Conservation (phyloP, 2,888 invertebrate species). For the Metopia argyrocephala region DNA sequence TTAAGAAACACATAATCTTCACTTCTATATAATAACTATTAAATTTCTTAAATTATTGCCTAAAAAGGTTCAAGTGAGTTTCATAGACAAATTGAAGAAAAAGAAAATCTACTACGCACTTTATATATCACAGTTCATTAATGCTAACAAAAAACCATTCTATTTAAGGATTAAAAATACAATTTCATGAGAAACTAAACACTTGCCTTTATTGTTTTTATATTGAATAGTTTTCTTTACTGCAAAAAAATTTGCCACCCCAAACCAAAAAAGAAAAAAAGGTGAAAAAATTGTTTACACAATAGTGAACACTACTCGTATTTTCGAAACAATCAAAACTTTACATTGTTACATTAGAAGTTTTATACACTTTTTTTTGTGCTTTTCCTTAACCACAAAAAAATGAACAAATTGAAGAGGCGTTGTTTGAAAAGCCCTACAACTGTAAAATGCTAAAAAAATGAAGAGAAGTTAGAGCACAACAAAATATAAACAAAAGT, state of each 20-base stretch:
- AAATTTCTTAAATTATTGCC: too few relatives aligned
- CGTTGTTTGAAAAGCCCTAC: slow-evolving; percentile 46
- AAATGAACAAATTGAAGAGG: slow-evolving; percentile 46
- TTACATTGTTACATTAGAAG: slow-evolving; percentile 49
- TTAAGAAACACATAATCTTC: too few relatives aligned
- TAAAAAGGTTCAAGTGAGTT: too few relatives aligned
- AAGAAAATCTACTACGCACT: too few relatives aligned
- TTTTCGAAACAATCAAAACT: slow-evolving; percentile 18
- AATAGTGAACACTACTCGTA: slow-evolving; percentile 47
- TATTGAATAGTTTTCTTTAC: slow-evolving; percentile 24
- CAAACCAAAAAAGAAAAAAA: background rate
- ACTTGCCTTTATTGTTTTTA: slow-evolving; percentile 40
- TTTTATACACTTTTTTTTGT: slow-evolving; percentile 38
- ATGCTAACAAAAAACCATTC: too few relatives aligned
- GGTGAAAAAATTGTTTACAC: slow-evolving; percentile 47
- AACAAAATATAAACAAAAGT: slow-evolving; percentile 9
- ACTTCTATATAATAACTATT: too few relatives aligned
- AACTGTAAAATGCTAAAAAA: background rate
- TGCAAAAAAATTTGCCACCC: slow-evolving; percentile 11
- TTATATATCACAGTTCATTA: too few relatives aligned
- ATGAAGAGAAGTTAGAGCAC: background rate
- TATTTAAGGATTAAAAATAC: too few relatives aligned
- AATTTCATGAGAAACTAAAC: slow-evolving; percentile 39
- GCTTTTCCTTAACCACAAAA: slow-evolving; percentile 6
- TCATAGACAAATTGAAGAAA: too few relatives aligned